Evolutionary conservation across 2,888 invertebrate genomes (phyloP), one percentile per base, ranked within the genome.

Genomic region (Pachymerium ferrugineum): DNA sequence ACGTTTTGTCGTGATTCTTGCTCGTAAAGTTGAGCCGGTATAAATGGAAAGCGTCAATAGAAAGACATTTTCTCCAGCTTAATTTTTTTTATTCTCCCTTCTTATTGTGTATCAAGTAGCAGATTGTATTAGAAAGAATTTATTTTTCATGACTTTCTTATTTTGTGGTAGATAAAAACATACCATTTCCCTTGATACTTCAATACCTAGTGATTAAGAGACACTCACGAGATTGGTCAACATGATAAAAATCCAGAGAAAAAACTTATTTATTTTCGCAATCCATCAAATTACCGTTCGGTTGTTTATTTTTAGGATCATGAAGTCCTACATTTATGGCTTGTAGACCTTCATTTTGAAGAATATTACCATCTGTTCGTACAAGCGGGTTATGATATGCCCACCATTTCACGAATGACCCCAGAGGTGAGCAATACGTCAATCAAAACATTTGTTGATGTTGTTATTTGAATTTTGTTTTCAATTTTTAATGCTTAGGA

Each of bases 361-460:
- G 95, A 97, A 82, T 98, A 98, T 85, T 93, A 93, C 78, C 89
- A 92, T 70, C 87, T 96, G 75, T 98, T 99, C 84, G 88, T 94
- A 76, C 89, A 92, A 54, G 96, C 97, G 14, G 98, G 98, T 38
- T 99, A 99, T 83, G 98, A 99, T 85, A 89, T 99, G 85, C 92
- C 95, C 29, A 98, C 98, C 1, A 94, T 98, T 80, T 93, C 97
- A n/a, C 88, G 97, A 79, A 97, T 98, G 96, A 99, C 98, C 14
- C 98, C 99, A 0, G 97, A 98, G 85, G 95, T 86, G 79, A 78
- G 76, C 74, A 10, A 5, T 22, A 22, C 10, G 47, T 54, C 47
- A 54, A 54, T 54, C 47, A 54, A 54, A 0, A 2, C 14, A n/a
- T 8, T 33, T 33, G 33, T 33, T 33, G n/a, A 38, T 38, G 38